Evolutionary conservation across 2,888 invertebrate species (phyloP).

Genomic region (Formica aserva): DNA sequence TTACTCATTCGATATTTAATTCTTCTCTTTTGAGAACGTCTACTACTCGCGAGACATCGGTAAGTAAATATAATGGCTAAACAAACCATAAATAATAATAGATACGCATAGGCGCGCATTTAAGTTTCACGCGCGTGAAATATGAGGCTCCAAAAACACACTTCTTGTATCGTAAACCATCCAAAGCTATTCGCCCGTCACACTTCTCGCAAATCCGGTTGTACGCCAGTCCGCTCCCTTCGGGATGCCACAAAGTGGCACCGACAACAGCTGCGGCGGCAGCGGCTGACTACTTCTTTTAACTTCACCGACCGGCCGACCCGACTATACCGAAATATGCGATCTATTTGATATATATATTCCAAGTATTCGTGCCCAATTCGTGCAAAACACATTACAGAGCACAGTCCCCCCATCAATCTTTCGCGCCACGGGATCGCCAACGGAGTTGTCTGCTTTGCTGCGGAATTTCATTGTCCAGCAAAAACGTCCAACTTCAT

Average conservation of each 20-base stretch:
- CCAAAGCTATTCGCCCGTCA: slow-evolving; percentile 41
- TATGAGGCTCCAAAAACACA: slow-evolving; percentile 38
- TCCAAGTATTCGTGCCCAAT: slow-evolving; percentile 30
- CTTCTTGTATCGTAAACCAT: slow-evolving; percentile 36
- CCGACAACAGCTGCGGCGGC: not conserved
- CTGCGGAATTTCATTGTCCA: slow-evolving; percentile 29
- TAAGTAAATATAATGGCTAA: slow-evolving; percentile 11
- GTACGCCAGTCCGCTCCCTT: not conserved
- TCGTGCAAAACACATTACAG: slow-evolving; percentile 14
- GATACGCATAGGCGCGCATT: slow-evolving; percentile 8
- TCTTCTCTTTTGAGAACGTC: not conserved
- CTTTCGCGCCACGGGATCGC: not conserved
- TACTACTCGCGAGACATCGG: not conserved
- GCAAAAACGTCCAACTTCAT: slow-evolving; percentile 43
- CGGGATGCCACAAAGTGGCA: not conserved
- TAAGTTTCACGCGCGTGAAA: slow-evolving; percentile 2
- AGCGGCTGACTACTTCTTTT: slow-evolving; percentile 28
- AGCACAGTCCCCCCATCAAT: slow-evolving; percentile 10
- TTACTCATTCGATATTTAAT: not conserved
- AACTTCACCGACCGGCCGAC: slow-evolving; percentile 31
- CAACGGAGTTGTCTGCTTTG: slow-evolving; percentile 37
- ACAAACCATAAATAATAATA: slow-evolving; percentile 41
- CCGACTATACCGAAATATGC: slow-evolving; percentile 19
- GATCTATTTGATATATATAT: slow-evolving; percentile 45
- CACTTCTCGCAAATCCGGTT: slow-evolving; percentile 45